phyloP scores from a whole-genome alignment of 2,113 vertebrate species.

The Pristiophorus japonicus region DNA sequence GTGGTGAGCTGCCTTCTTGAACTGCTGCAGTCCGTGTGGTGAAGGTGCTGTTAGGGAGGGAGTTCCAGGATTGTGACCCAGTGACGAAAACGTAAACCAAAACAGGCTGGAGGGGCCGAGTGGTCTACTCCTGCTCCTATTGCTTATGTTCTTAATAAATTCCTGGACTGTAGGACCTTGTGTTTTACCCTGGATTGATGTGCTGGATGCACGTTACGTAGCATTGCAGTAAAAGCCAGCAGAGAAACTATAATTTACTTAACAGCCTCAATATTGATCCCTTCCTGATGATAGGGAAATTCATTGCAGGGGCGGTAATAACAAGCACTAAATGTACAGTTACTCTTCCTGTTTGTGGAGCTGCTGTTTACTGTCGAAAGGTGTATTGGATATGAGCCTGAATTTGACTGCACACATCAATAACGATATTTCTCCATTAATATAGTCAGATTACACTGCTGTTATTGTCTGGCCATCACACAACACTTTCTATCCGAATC shows the following conservation, averaged over 20 bases:
- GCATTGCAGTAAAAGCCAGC: neutral
- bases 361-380: neutral
- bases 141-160: neutral
- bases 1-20: too few relatives aligned
- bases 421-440: neutral
- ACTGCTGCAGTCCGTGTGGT: too few relatives aligned
- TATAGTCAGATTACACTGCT: neutral
- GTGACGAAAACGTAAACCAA: too few relatives aligned
- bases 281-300: constrained; percentile 17
- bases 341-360: neutral
- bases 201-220: neutral
- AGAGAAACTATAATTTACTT: neutral
- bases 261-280: neutral
- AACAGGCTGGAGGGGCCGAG: too few relatives aligned
- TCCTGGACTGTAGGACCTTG: neutral
- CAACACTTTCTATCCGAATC: neutral
- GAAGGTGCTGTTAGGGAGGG: too few relatives aligned
- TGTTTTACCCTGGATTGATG: neutral
- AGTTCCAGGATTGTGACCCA: too few relatives aligned
- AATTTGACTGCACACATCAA: neutral
- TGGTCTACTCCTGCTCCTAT: too few relatives aligned
- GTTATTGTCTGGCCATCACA: neutral
- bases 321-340: neutral
- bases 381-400: neutral
- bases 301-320: constrained; percentile 11